These are phyloP conservation scores for Apodemus speciosus DNA, from an alignment of 2,113 vertebrate genomes.

Conservation along the genomic window DNA sequence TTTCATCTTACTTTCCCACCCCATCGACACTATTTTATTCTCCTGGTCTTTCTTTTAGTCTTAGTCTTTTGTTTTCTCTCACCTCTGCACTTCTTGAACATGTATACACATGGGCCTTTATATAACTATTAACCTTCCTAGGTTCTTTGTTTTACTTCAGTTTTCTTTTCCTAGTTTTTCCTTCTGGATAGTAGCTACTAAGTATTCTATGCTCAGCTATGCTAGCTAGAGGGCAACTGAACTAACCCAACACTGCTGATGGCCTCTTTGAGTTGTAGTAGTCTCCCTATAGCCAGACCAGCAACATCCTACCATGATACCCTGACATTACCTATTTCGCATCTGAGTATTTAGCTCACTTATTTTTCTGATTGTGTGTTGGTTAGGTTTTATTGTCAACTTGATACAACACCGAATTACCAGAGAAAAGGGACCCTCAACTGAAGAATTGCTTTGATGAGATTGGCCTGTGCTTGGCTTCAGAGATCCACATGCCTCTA, in stretches of 20 bases:
- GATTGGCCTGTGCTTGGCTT: neutral
- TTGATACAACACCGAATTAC: neutral
- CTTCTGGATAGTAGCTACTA: neutral
- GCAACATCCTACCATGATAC: neutral
- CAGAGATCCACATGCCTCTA: neutral
- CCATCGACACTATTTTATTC: neutral
- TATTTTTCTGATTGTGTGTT: neutral
- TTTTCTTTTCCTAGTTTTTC: neutral
- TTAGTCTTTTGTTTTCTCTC: neutral
- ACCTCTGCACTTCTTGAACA: neutral
- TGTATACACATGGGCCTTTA: neutral
- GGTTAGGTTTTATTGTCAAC: neutral
- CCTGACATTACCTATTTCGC: neutral
- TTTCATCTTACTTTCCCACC: neutral
- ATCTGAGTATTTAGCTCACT: neutral
- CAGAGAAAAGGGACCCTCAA: neutral
- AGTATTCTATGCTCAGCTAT: neutral
- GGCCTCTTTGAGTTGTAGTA: neutral
- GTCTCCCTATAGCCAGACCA: neutral
- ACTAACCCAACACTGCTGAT: neutral
- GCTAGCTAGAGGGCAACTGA: neutral
- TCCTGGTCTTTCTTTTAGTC: neutral
- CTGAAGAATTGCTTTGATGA: neutral
- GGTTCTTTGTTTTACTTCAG: neutral
- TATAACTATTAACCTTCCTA: neutral